A percentile compares a stretch with the other conserved stretches of the same genome.
These are phyloP conservation scores for Tetrao urogallus DNA, from an alignment of 2,113 vertebrate genomes.

Conservation along the genomic window DNA sequence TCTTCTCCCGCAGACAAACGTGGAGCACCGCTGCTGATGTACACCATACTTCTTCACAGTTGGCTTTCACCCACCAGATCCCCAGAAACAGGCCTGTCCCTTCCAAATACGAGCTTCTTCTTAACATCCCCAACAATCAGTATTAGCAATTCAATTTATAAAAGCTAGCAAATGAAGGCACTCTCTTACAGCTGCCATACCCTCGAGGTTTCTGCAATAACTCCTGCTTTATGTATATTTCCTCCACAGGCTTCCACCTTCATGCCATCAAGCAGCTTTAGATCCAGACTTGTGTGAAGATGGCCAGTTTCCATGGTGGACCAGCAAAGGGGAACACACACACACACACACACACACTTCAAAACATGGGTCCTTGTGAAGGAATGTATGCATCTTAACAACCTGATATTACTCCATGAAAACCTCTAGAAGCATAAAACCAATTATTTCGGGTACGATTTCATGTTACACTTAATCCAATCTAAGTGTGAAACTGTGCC, in stretches of 20 bases:
- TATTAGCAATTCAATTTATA: background rate
- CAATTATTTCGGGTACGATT: constrained; percentile 56
- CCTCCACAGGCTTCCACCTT: background rate
- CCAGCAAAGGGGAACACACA: background rate
- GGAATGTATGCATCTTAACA: constrained; percentile 3
- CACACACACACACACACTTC: background rate
- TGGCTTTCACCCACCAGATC: background rate
- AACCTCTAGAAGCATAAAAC: constrained; percentile 65
- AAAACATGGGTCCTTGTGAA: background rate
- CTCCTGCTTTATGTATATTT: background rate
- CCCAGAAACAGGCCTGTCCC: background rate
- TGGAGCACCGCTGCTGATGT: background rate
- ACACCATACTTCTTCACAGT: background rate
- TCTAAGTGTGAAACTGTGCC: constrained; percentile 11
- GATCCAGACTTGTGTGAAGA: background rate
- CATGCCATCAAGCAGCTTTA: background rate
- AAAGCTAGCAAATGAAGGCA: background rate
- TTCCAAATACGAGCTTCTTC: background rate
- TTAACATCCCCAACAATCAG: background rate
- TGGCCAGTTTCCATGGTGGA: background rate
- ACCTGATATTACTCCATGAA: constrained; percentile 48
- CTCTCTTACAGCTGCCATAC: background rate
- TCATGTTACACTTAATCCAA: constrained; percentile 41
- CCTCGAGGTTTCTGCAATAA: background rate
- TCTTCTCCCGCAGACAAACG: background rate